Conservation (phyloP, 2,113 vertebrate species). For the Pangasianodon gigas region DNA sequence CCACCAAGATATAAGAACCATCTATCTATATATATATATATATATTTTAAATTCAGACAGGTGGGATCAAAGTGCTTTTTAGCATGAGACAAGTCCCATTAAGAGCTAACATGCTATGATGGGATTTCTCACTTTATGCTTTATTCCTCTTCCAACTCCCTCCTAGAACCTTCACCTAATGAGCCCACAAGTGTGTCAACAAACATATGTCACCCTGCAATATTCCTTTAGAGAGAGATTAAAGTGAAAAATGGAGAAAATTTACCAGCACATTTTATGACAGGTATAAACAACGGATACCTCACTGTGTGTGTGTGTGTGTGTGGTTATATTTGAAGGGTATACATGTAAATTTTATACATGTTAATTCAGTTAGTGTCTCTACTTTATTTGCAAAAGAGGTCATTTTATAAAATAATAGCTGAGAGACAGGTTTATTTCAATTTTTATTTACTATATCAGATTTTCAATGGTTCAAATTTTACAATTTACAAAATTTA, state of each 20-base stretch:
- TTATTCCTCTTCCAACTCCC: constrained; percentile 2
- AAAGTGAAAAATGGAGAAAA: constrained; percentile 21
- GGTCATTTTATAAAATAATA: no score
- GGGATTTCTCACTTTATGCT: constrained; percentile 16
- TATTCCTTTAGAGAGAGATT: constrained; percentile 25
- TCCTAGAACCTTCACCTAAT: constrained; percentile 13
- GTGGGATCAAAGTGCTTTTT: constrained; percentile 41
- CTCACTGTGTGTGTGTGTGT: not conserved
- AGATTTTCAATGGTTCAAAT: no score
- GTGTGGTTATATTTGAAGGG: no score
- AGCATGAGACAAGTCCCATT: constrained; percentile 17
- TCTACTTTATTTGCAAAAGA: no score
- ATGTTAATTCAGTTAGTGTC: no score
- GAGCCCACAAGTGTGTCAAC: constrained; percentile 40
- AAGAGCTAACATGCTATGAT: constrained; percentile 28
- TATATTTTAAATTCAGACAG: not conserved
- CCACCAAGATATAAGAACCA: no score
- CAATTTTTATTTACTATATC: no score
- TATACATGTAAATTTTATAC: no score
- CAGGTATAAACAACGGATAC: constrained; percentile 29
- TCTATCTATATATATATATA: no score
- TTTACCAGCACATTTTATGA: constrained; percentile 1
- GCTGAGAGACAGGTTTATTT: no score
- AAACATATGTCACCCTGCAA: constrained; percentile 22
- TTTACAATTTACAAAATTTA: no score